A percentile compares a stretch with the other conserved stretches of the same genome.
Evolutionary conservation across 2,113 vertebrate genomes (phyloP).

Genomic region (Rhodinocichla rosea): DNA sequence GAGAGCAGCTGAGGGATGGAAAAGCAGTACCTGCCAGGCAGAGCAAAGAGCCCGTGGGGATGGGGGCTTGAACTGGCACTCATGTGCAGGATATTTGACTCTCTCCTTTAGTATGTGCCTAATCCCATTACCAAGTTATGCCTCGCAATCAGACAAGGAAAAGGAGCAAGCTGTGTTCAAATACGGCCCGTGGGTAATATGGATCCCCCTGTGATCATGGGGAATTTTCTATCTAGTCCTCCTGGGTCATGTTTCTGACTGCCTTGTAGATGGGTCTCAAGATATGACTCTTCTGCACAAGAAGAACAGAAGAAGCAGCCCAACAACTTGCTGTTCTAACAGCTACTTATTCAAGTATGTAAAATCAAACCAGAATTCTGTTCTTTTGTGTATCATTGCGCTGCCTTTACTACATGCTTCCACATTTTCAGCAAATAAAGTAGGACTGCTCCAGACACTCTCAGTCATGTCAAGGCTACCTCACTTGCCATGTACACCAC

Average conservation of each 20-base stretch:
- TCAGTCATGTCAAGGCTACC: not conserved
- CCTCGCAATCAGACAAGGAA: not conserved
- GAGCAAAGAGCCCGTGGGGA: not conserved
- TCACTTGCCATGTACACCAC: not conserved
- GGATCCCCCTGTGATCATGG: not conserved
- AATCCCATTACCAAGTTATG: not conserved
- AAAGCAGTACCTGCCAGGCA: fast-evolving
- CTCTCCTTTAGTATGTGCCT: not conserved
- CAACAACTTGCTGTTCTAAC: not conserved
- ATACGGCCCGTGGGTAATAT: not conserved
- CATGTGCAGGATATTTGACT: not conserved
- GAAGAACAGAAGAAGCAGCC: not conserved
- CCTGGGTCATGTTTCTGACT: not conserved
- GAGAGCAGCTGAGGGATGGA: not conserved
- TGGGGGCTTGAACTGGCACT: not conserved
- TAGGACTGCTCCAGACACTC: not conserved
- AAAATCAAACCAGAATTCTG: not conserved
- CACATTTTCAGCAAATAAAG: not conserved
- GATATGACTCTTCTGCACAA: not conserved
- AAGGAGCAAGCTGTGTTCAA: not conserved
- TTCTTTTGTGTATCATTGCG: not conserved
- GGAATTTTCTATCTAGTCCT: not conserved
- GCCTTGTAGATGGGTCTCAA: not conserved
- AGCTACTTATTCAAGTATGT: not conserved
- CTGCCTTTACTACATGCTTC: not conserved